Evolutionary conservation across 1,140 invertebrate genomes (phyloP).

Genomic region (Drosophila bocqueti): DNA sequence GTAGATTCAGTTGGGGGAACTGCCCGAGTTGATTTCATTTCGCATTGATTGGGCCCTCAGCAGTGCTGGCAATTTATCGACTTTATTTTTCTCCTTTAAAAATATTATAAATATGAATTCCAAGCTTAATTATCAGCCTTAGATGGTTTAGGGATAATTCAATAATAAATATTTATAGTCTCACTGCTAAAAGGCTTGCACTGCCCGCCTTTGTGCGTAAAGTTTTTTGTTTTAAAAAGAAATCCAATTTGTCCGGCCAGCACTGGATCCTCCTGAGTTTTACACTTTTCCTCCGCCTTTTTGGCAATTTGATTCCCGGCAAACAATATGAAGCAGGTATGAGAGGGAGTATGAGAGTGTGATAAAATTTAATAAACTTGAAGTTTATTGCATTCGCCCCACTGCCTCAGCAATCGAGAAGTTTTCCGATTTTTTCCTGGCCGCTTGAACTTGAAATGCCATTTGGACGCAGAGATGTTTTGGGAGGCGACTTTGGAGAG

Average conservation of each 20-base stretch:
- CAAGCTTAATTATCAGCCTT: background rate
- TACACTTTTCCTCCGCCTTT: constrained; percentile 12
- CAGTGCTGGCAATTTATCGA: background rate
- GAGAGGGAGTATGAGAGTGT: constrained; percentile 23
- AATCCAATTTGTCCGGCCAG: constrained; percentile 1
- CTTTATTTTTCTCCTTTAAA: background rate
- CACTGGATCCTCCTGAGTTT: background rate
- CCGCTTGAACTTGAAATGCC: constrained; percentile 72
- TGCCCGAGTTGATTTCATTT: constrained; percentile 41
- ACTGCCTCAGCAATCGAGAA: constrained; percentile 58
- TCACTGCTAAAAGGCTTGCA: background rate
- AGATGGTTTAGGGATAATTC: background rate
- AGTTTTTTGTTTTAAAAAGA: background rate
- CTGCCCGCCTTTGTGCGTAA: background rate
- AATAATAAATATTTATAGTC: background rate
- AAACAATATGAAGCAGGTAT: constrained; percentile 28
- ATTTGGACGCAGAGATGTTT: constrained; percentile 26
- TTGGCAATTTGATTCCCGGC: constrained; percentile 39
- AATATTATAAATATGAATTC: background rate
- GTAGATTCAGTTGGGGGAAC: constrained; percentile 37
- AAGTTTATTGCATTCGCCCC: constrained; percentile 79
- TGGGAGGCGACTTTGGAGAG: background rate
- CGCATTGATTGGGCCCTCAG: constrained; percentile 31
- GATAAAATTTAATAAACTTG: constrained; percentile 78
- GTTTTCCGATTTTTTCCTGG: constrained; percentile 27